Base-by-base conservation (phyloP, 2,113 vertebrate species). In the Channa argus region DNA sequence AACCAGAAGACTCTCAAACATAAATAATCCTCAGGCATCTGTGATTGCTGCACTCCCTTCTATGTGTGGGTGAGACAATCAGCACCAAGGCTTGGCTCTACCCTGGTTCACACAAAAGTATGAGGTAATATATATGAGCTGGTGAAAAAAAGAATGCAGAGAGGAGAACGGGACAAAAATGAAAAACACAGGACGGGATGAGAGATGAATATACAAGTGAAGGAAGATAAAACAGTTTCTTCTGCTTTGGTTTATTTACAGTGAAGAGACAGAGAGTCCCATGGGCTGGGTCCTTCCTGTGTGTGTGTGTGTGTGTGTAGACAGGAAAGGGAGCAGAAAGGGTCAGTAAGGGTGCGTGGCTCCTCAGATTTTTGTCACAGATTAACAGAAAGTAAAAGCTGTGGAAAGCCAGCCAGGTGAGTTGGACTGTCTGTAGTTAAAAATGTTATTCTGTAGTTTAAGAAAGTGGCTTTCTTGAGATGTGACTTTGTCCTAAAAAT, bases 261-360 rank as follows among this genome's bases (percentile, higher is more conserved):
- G 64, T 39, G 60, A 41, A 24, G 60, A 63, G 62, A n/a, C 34
- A 45, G 37, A 60, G 69, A 63, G 71, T 77, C 88, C 77, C 62
- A 77, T 33, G 74, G 81, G 90, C 44, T 74, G 58, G 80, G 86
- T 54, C 71, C 63, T 84, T 91, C 82, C 80, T 85, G 59, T 79
- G 60, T 82, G 61, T 60, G 52, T 66, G 41, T 58, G 43, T 73
- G 63, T 82, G 70, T 74, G 71, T 72, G 69, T 38, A 55, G 53
- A 79, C 46, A 80, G 78, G 84, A 88, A 85, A 68, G 66, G 58
- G 70, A 80, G 66, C 72, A 37, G 53, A 47, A 41, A 63, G n/a
- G 77, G 75, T 87, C 72, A 76, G 55, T 44, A 38, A 71, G 75
- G 62, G 5, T 47, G 8, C 44, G 55, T 71, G 79, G 78, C 78